phyloP scores from a whole-genome alignment of 2,888 invertebrate species.

The Acrobeloides nanus region DNA sequence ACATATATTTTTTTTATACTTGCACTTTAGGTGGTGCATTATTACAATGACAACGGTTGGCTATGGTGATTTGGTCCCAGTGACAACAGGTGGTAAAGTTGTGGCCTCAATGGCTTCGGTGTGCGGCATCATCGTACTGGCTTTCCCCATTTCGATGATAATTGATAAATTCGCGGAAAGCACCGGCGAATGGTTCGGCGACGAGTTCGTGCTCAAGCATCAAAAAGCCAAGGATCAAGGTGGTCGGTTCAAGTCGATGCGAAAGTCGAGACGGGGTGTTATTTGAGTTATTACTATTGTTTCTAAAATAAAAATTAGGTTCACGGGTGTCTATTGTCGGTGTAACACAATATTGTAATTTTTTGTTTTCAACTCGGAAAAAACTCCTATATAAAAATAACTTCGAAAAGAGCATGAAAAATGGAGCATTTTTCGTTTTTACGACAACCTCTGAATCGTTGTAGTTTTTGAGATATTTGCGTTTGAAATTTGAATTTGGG shows the following conservation, averaged over 20 bases:
- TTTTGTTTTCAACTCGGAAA: no score
- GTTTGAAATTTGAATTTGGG: no score
- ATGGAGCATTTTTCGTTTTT: no score
- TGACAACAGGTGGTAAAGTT: constrained; percentile 49
- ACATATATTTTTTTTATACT: background rate
- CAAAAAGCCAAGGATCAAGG: background rate
- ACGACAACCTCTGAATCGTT: no score
- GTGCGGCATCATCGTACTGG: constrained; percentile 49
- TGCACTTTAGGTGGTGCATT: constrained; percentile 4
- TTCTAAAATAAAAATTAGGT: no score
- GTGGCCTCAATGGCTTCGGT: constrained; percentile 48
- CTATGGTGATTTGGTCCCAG: constrained; percentile 50
- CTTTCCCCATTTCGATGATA: constrained; percentile 52
- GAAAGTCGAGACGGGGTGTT: constrained; percentile 21
- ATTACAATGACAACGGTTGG: constrained; percentile 30
- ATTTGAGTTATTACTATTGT: no score
- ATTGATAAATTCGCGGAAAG: constrained; percentile 52
- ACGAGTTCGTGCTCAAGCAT: constrained; percentile 8
- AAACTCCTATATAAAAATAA: no score
- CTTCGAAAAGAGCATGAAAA: no score
- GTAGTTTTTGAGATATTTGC: no score
- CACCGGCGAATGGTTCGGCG: constrained; percentile 35
- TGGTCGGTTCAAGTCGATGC: constrained; percentile 8
- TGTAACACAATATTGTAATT: background rate
- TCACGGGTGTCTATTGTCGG: background rate